These are phyloP conservation scores for Drosophila nannoptera DNA, from an alignment of 1,140 invertebrate species.

Conservation along the genomic window DNA sequence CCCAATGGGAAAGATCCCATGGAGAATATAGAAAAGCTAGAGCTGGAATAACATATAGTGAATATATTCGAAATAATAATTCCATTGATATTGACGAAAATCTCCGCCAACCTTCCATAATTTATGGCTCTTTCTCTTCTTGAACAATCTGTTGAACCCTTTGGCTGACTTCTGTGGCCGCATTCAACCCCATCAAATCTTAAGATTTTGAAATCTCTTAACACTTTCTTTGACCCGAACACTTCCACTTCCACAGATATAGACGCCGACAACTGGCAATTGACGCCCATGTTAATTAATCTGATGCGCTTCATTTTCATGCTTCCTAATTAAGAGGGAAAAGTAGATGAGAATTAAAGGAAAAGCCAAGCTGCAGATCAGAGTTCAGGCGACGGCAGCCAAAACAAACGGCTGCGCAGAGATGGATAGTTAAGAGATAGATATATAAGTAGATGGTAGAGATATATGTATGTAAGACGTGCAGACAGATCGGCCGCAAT, in stretches of 20 bases:
- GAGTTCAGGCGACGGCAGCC: slow-evolving; percentile 51
- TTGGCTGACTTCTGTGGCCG: background rate
- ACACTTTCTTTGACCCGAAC: slow-evolving; percentile 65
- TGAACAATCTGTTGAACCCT: slow-evolving; percentile 31
- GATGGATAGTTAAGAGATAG: slow-evolving; percentile 7
- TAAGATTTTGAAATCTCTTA: slow-evolving; percentile 41
- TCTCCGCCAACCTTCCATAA: background rate
- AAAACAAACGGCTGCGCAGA: slow-evolving; percentile 39
- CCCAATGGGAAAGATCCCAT: too few species aligned
- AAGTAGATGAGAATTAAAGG: slow-evolving; percentile 19
- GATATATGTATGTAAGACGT: too few species aligned
- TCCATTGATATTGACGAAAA: background rate
- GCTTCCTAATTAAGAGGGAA: slow-evolving; percentile 57
- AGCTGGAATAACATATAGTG: too few species aligned
- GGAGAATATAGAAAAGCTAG: too few species aligned
- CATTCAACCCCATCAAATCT: slow-evolving; percentile 17
- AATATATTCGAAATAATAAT: too few species aligned
- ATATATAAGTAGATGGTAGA: slow-evolving; percentile 3
- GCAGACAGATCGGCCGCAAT: slow-evolving; percentile 56
- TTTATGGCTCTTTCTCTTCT: background rate
- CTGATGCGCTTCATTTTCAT: slow-evolving; percentile 47
- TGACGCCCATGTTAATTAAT: slow-evolving; percentile 36
- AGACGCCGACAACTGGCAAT: slow-evolving; percentile 19
- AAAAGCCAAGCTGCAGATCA: slow-evolving; percentile 23
- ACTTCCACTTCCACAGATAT: slow-evolving; percentile 8